phyloP scores from a whole-genome alignment of 2,888 invertebrate genomes.

The Aleiodes testaceus region DNA sequence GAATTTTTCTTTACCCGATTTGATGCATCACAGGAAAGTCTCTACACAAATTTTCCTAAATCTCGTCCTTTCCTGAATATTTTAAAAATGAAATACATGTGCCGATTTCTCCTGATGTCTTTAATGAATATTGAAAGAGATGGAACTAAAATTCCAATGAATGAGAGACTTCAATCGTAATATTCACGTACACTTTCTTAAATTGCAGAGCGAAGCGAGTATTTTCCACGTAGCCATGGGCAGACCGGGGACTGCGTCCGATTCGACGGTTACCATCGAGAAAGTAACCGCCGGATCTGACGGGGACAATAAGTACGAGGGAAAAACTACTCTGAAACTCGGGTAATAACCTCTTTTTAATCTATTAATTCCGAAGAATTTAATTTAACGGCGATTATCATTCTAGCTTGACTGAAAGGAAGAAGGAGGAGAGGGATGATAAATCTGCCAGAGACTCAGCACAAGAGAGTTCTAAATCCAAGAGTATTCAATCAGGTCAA shows the following conservation, averaged over 20 bases:
- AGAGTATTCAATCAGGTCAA: slow-evolving; percentile 28
- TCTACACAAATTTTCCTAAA: background rate
- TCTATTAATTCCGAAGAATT: background rate
- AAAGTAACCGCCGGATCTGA: slow-evolving; percentile 72
- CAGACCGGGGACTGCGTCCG: slow-evolving; percentile 71
- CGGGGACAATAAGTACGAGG: slow-evolving; percentile 58
- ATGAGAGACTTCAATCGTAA: too few species aligned
- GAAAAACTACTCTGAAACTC: slow-evolving; percentile 72
- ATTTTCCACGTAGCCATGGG: slow-evolving; percentile 80
- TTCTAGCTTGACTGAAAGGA: slow-evolving; percentile 42
- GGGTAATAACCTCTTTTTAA: slow-evolving; percentile 72
- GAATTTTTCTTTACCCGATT: too few species aligned
- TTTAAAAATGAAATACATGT: too few species aligned
- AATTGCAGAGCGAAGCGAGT: slow-evolving; percentile 83
- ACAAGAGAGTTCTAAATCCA: slow-evolving; percentile 48
- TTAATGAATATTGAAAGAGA: too few species aligned
- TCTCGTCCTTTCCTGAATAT: too few species aligned
- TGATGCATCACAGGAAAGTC: too few species aligned
- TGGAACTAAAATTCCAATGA: too few species aligned
- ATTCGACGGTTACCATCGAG: slow-evolving; percentile 74
- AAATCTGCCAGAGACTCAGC: slow-evolving; percentile 54
- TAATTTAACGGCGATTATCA: background rate
- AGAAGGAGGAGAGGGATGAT: slow-evolving; percentile 52
- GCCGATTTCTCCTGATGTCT: too few species aligned
- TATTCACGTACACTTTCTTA: background rate